These are phyloP conservation scores for Drosophila mayaguana DNA, from an alignment of 2,888 invertebrate genomes.

Conservation along the genomic window DNA sequence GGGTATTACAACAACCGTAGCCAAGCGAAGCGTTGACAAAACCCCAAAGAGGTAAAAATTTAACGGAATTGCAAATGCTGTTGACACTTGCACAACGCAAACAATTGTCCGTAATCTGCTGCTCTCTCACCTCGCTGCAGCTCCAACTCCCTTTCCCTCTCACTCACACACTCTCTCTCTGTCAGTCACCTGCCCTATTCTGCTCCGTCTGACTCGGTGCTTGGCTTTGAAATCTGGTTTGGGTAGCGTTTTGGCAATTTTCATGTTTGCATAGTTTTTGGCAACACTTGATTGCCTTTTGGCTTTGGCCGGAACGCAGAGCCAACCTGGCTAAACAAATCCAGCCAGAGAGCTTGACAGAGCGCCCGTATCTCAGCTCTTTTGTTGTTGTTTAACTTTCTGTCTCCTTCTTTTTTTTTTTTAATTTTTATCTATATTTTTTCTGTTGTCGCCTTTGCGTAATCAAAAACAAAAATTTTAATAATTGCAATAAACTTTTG, in stretches of 20 bases:
- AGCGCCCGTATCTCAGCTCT: neutral
- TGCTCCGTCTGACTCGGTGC: neutral
- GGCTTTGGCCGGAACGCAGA: slow-evolving; percentile 49
- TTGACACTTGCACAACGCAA: slow-evolving; percentile 78
- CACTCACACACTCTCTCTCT: neutral
- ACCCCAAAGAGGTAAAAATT: slow-evolving; percentile 72
- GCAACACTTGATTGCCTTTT: slow-evolving; percentile 76
- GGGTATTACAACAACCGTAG: slow-evolving; percentile 29
- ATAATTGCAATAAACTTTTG: slow-evolving; percentile 46
- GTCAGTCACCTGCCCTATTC: slow-evolving; percentile 12
- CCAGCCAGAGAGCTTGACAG: slow-evolving; percentile 1
- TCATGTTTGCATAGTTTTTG: slow-evolving; percentile 73
- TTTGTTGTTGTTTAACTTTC: slow-evolving; percentile 3
- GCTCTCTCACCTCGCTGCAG: slow-evolving; percentile 35
- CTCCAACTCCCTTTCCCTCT: neutral
- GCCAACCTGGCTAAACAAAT: slow-evolving; percentile 25
- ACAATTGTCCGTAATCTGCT: slow-evolving; percentile 68
- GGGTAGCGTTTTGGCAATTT: slow-evolving; percentile 57
- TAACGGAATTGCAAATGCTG: slow-evolving; percentile 77
- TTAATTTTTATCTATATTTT: neutral
- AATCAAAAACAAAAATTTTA: slow-evolving; percentile 44
- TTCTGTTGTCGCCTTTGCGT: slow-evolving; percentile 15
- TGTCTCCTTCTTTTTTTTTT: neutral
- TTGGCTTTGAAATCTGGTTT: slow-evolving; percentile 43
- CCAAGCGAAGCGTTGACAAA: slow-evolving; percentile 49